Evolutionary conservation across 1,140 invertebrate genomes (phyloP).

Genomic region (Sweltsa coloradensis): DNA sequence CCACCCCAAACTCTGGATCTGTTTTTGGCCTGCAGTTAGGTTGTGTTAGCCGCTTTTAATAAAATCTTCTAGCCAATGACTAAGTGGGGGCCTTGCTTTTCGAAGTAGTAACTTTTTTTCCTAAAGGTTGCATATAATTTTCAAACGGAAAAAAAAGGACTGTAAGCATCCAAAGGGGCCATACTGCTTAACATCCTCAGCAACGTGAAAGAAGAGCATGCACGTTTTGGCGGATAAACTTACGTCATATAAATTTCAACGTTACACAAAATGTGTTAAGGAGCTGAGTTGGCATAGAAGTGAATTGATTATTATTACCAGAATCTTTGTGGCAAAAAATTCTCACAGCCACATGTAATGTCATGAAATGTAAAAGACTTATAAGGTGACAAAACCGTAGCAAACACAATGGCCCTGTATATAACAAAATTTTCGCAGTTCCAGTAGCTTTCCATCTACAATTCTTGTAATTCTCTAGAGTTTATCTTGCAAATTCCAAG

Average conservation of each 20-base stretch:
- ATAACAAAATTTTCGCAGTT: background rate
- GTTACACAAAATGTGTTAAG: background rate
- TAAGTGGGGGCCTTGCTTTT: too few species aligned
- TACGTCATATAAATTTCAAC: background rate
- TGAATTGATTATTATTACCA: background rate
- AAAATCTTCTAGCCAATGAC: too few species aligned
- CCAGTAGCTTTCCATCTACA: background rate
- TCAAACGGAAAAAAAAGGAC: background rate
- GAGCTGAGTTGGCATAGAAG: background rate
- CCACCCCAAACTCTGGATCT: too few species aligned
- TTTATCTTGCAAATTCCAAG: background rate
- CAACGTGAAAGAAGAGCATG: too few species aligned
- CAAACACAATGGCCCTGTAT: background rate
- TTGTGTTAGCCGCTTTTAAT: too few species aligned
- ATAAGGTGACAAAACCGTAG: background rate
- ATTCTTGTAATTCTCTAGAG: background rate
- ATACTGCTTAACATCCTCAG: background rate
- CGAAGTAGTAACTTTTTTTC: too few species aligned
- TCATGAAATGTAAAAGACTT: background rate
- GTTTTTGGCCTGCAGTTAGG: too few species aligned
- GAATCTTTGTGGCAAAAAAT: background rate
- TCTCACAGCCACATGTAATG: background rate
- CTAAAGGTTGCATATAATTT: background rate
- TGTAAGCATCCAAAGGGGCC: background rate
- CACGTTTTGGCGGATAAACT: background rate